phyloP scores from a whole-genome alignment of 2,888 invertebrate species.

The Seladonia tumulorum region DNA sequence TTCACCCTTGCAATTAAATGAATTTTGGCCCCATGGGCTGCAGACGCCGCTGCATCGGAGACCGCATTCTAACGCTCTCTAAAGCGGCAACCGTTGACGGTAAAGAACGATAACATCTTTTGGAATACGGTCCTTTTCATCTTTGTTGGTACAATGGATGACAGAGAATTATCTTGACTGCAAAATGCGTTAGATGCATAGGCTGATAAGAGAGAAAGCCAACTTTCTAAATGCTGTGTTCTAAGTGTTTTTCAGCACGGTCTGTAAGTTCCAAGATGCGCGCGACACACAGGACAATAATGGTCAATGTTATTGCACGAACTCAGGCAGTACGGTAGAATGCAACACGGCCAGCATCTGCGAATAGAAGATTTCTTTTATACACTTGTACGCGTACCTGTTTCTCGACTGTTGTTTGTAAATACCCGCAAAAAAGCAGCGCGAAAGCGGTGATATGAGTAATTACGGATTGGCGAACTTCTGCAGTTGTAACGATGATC shows the following conservation, averaged over 20 bases:
- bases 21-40: background rate
- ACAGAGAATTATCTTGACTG: background rate
- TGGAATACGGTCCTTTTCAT: background rate
- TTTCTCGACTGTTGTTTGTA: background rate
- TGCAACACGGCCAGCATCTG: slow-evolving; percentile 86
- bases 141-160: background rate
- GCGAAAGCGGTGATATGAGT: slow-evolving; percentile 64
- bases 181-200: background rate
- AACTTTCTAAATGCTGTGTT: slow-evolving; percentile 39
- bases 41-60: background rate
- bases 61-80: background rate
- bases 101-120: background rate
- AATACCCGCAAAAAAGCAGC: slow-evolving; percentile 69
- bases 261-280: slow-evolving; percentile 85
- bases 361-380: slow-evolving; percentile 58
- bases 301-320: slow-evolving; percentile 86
- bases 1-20: slow-evolving; percentile 38
- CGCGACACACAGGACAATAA: slow-evolving; percentile 86
- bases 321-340: slow-evolving; percentile 87
- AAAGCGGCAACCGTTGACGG: background rate
- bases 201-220: slow-evolving; percentile 32
- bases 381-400: background rate
- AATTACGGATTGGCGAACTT: slow-evolving; percentile 58
- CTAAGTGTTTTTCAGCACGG: slow-evolving; percentile 54
- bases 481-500: slow-evolving; percentile 64